Base-by-base conservation (phyloP, 2,888 invertebrate genomes). In the Phortica okadai region DNA sequence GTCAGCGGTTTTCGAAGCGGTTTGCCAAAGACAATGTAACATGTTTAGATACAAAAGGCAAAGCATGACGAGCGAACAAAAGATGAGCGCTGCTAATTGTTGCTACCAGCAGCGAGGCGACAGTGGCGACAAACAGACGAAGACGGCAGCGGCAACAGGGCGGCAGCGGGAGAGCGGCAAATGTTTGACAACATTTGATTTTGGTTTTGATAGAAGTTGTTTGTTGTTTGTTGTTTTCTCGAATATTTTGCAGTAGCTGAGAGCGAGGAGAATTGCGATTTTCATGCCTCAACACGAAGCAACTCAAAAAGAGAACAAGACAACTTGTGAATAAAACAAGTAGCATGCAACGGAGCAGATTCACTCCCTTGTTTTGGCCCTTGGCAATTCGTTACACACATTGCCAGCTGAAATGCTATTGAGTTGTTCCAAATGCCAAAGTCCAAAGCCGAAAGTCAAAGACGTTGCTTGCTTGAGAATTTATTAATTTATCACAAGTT, bases 1-100 rank as follows among this genome's bases (percentile, higher is more conserved):
- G 86, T 88, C 88, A 88, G 88, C 87, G 88, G 87, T 88, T 86
- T 82, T 77, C 81, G 78, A 80, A 77, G 79, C 78, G 81, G 81
- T 80, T 81, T 83, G 82, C 80, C 81, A 81, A 79, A 79, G 78
- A 79, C 81, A 73, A 76, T 77, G 76, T 59, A 14, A 73, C 25
- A 72, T 56, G 70, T 72, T 62, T 25, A 25, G 62, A 16, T 16
- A 62, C 62, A 25, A 62, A 25, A 62, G 14, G 10, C 6, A 62
- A 62, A 62, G 62, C 25, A 62, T 62, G 62, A 62, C 16, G 25
- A 62, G 25, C 6, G 50, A 6, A 25, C 62, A 62, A 62, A 25
- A 62, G 25, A 62, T 62, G 6, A 10, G 59, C 16, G 10, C 62
- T 62, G 62, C 81, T 84, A 83, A 85, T 86, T 87, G 85, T 82